Evolutionary conservation across 2,888 invertebrate species (phyloP), one percentile per base, ranked within the genome.

Genomic region (Epicampocera succincta): DNA sequence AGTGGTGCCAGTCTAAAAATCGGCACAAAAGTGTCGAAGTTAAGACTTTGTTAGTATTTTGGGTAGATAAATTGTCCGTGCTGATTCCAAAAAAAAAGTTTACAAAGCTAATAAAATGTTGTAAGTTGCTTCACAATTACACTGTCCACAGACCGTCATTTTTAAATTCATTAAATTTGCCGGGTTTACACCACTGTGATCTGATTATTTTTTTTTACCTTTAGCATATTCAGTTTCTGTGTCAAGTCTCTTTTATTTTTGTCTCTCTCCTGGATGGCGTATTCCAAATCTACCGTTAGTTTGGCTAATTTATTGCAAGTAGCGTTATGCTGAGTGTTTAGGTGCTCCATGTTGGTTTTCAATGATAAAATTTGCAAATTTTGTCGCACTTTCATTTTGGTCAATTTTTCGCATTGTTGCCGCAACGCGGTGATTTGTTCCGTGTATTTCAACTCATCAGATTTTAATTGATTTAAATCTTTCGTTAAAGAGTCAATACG

Each of bases 281-380:
- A 90, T 72, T 91, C 91, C 69, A 90, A 79, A 25, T 91, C 91
- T 0, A 89, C 87, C 0, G 86, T 85, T 1, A 87, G 73, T 85
- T 90, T 91, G 40, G 89, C 87, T 72, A 91, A 80, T 83, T 91
- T 91, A 61, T 89, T 90, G 68, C 87, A 87, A 1, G 87, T 87
- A 6, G 87, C 86, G 80, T 89, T 90, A 65, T 89, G 88, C 73
- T 90, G 87, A 0, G 89, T 88, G 15, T 88, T 89, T 11, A 90
- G 79, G 68, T 90, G 88, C 63, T 91, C 90, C 56, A 90, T 84
- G 71, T 89, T 90, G 1, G 90, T 87, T 84, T 91, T 90, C 6
- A 89, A 72, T 8, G 90, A 89, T 5, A 90, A 86, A 54, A 91
- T 88, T 84, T 91, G 90, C 12, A 91, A 84, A 83, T 90, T 91